Percentiles rank a stretch among this genome's conserved stretches.
Conservation (phyloP, 2,797 vertebrate species). For the Anguilla marmorata region DNA sequence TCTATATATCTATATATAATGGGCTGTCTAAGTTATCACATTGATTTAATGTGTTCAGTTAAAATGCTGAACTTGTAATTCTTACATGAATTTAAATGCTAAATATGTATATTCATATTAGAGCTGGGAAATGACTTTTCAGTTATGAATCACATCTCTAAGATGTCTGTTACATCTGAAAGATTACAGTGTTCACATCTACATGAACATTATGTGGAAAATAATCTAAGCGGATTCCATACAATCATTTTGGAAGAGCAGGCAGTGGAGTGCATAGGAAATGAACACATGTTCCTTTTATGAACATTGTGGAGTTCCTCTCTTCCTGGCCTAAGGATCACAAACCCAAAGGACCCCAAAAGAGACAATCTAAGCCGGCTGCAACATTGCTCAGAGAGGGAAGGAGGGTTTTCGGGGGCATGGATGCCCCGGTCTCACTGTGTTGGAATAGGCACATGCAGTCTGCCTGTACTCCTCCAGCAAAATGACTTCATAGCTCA, state of each 20-base stretch:
- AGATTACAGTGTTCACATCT: not conserved
- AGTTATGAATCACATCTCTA: too few relatives aligned
- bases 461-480: not conserved
- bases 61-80: not conserved
- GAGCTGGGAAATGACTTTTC: not conserved
- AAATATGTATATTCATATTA: not conserved
- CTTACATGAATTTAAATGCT: not conserved
- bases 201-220: not conserved
- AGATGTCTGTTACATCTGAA: not conserved
- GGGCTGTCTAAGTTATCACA: not conserved
- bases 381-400: not conserved
- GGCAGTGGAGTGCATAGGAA: not conserved
- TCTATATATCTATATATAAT: too few relatives aligned
- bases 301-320: not conserved
- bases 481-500: not conserved
- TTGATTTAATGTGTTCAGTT: not conserved
- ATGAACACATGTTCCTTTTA: not conserved
- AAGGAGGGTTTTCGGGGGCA: not conserved
- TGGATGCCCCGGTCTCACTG: not conserved
- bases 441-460: not conserved
- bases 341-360: not conserved
- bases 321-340: not conserved
- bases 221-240: not conserved
- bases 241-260: not conserved
- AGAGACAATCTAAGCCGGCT: not conserved